These are phyloP conservation scores for Canis aureus DNA, from an alignment of 2,113 vertebrate species.

Conservation along the genomic window DNA sequence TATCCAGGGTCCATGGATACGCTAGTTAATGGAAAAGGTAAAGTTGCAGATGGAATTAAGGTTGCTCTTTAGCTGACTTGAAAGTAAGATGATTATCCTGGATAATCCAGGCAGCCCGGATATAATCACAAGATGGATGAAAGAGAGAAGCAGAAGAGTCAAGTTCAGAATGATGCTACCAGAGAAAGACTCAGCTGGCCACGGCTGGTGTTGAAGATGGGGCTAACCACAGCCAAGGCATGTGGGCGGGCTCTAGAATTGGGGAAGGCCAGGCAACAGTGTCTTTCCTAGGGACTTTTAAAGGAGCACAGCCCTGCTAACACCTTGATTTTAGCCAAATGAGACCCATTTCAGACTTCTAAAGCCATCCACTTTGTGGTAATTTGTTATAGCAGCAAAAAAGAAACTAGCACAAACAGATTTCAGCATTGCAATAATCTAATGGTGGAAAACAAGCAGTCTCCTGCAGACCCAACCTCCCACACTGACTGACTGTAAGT, in stretches of 20 bases:
- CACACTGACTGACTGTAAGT: not conserved
- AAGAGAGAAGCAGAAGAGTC: not conserved
- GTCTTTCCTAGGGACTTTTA: not conserved
- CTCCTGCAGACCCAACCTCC: not conserved
- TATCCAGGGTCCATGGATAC: not conserved
- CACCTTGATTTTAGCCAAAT: not conserved
- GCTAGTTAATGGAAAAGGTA: not conserved
- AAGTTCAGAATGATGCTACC: not conserved
- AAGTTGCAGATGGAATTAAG: not conserved
- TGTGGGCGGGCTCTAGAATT: not conserved
- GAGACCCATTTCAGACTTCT: not conserved
- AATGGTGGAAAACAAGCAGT: not conserved
- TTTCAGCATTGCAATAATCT: not conserved
- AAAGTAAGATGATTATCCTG: not conserved
- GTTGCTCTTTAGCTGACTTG: not conserved
- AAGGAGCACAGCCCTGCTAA: not conserved
- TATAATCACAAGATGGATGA: not conserved
- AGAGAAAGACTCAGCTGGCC: not conserved
- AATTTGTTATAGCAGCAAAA: not conserved
- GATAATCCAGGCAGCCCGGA: not conserved
- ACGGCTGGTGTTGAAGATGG: not conserved
- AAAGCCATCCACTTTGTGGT: not conserved
- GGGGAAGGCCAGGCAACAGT: not conserved
- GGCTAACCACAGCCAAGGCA: not conserved
- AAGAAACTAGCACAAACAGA: not conserved